Base-by-base conservation (phyloP, 2,113 vertebrate genomes). In the Pseudorectes ferrugineus region DNA sequence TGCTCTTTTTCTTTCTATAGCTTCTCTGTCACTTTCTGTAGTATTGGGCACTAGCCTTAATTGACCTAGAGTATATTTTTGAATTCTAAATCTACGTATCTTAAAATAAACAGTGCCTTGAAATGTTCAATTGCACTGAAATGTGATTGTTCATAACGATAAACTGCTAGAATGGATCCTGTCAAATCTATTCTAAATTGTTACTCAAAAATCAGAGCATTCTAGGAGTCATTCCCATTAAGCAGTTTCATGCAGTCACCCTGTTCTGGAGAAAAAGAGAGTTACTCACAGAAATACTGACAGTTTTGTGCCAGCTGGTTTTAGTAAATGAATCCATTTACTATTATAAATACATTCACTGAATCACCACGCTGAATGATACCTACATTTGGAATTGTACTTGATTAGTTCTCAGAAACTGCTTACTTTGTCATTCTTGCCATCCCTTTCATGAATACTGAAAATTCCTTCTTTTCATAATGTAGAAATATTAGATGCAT, bases 301-400 rank as follows among this genome's bases (percentile, higher is more conserved):
- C 22, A 61, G 14, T 83, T 93, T 73, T 3, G 1, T 48, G 45
- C 36, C 54, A 87, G 8, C 12, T 73, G 46, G 12, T 63, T 42
- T n/a, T 86, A 22, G 25, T 25, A 93, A 77, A 61, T 36, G 2
- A 66, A 72, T 73, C 11, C 0, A 0, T 74, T 89, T 61, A 48
- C 42, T 89, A 7, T 23, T 46, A 19, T 29, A 75, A 67, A 55
- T 35, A 4, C 11, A 51, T 24, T 72, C 11, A 43, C 9, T 24
- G 67, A 51, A 40, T 67, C 18, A 74, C 25, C 4, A 14, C 0
- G 0, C n/a, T 79, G 51, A 85, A 77, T 59, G 43, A n/a, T 24
- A 74, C 14, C n/a, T 62, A 35, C 18, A 25, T 66, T 78, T 93
- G 43, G 31, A 77, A 66, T 38, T 71, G 29, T 54, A 46, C 12